Percentiles rank a stretch among this genome's conserved stretches.
Evolutionary conservation across 2,888 invertebrate genomes (phyloP).

Genomic region (Isotomurus palustris): DNA sequence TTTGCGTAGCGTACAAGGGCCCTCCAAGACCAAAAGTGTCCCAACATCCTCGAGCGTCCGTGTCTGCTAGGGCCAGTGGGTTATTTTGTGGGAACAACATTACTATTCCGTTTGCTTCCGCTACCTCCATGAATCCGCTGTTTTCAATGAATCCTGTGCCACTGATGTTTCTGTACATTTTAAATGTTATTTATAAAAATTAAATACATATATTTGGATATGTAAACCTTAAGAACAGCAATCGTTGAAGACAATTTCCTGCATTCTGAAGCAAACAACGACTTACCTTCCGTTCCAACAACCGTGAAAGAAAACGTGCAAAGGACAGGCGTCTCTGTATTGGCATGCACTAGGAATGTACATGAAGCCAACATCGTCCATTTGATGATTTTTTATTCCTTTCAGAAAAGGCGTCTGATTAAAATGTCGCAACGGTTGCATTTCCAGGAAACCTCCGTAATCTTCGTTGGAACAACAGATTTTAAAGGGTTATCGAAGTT

Average conservation of each 20-base stretch:
- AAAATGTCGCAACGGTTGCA: conserved; percentile 7
- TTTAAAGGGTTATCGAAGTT: too few species aligned
- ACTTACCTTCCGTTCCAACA: conserved; percentile 19
- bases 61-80: background rate
- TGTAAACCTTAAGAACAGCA: too few species aligned
- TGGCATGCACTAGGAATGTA: conserved; percentile 20
- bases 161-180: conserved; percentile 11
- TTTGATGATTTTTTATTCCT: conserved; percentile 5
- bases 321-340: conserved; percentile 9
- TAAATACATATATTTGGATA: too few species aligned
- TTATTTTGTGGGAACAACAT: conserved; percentile 4
- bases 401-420: conserved; percentile 15
- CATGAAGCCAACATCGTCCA: conserved; percentile 22
- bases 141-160: conserved; percentile 21
- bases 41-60: background rate
- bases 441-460: too few species aligned
- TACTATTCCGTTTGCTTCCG: conserved; percentile 16
- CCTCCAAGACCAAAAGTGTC: background rate
- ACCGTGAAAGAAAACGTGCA: conserved; percentile 30
- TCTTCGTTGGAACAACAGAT: too few species aligned
- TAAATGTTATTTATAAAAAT: too few species aligned
- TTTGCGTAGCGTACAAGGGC: background rate
- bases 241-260: too few species aligned
- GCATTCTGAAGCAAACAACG: too few species aligned
- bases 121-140: conserved; percentile 36